Percentiles rank a stretch among this genome's conserved stretches.
phyloP scores from a whole-genome alignment of 2,888 invertebrate species.

The Bursaphelenchus okinawaensis region DNA sequence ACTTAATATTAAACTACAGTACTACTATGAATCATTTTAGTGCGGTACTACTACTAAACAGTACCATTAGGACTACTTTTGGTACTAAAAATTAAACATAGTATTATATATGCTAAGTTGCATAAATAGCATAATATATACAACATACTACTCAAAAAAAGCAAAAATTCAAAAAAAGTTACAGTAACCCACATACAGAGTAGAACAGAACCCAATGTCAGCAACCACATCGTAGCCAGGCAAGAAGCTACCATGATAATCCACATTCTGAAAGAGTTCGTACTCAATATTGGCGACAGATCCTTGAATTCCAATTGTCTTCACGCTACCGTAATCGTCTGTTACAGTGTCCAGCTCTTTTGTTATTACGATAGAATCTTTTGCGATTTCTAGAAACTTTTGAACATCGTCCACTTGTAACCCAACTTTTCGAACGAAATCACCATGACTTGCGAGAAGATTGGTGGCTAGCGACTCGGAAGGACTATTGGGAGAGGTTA shows the following conservation, averaged over 20 bases:
- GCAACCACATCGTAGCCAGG: constrained; percentile 69
- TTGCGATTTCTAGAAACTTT: constrained; percentile 9
- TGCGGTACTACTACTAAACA: no score
- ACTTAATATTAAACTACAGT: neutral
- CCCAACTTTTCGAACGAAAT: constrained; percentile 89
- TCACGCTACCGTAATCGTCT: constrained; percentile 75
- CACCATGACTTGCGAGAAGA: constrained; percentile 81
- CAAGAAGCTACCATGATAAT: constrained; percentile 77
- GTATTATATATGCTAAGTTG: no score
- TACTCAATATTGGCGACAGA: constrained; percentile 90
- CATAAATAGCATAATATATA: no score
- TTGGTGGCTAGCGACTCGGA: constrained; percentile 67
- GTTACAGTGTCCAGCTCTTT: constrained; percentile 79
- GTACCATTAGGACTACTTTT: no score
- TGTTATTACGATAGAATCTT: constrained; percentile 64
- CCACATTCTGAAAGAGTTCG: constrained; percentile 74
- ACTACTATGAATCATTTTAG: no score
- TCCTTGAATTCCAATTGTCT: constrained; percentile 80
- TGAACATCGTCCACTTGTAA: constrained; percentile 84
- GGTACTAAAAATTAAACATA: no score
- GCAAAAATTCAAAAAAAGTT: constrained; percentile 6
- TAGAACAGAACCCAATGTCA: constrained; percentile 27
- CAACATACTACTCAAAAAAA: no score
- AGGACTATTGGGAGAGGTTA: constrained; percentile 80
- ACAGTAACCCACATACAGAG: constrained; percentile 31